Conservation (phyloP, 2,113 vertebrate species). For the Gracilinanus agilis region DNA sequence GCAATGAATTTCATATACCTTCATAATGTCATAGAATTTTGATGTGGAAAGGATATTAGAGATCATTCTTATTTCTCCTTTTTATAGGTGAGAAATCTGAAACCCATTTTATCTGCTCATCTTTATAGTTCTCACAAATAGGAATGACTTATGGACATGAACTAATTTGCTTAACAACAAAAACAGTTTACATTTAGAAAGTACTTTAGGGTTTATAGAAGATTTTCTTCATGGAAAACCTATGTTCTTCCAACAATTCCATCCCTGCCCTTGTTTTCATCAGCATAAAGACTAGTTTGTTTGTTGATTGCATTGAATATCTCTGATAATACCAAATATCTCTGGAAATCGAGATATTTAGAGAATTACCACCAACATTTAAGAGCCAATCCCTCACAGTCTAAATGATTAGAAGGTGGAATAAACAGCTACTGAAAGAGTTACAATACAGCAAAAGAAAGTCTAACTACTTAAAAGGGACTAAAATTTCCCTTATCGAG, state of each 20-base stretch:
- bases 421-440: not conserved
- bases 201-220: not conserved
- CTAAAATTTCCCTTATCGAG: not conserved
- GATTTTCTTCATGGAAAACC: not conserved
- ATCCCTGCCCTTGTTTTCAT: not conserved
- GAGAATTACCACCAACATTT: not conserved
- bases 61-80: not conserved
- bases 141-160: not conserved
- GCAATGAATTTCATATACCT: not conserved
- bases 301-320: not conserved
- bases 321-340: not conserved
- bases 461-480: not conserved
- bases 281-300: not conserved
- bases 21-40: not conserved
- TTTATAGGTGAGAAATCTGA: not conserved
- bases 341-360: not conserved
- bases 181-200: not conserved
- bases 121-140: not conserved
- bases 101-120: not conserved
- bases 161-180: not conserved
- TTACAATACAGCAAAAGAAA: not conserved
- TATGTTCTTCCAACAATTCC: not conserved
- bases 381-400: not conserved
- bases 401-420: not conserved
- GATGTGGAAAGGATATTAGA: not conserved